phyloP scores from a whole-genome alignment of 2,888 invertebrate species.

The Balanococcus diminutus region DNA sequence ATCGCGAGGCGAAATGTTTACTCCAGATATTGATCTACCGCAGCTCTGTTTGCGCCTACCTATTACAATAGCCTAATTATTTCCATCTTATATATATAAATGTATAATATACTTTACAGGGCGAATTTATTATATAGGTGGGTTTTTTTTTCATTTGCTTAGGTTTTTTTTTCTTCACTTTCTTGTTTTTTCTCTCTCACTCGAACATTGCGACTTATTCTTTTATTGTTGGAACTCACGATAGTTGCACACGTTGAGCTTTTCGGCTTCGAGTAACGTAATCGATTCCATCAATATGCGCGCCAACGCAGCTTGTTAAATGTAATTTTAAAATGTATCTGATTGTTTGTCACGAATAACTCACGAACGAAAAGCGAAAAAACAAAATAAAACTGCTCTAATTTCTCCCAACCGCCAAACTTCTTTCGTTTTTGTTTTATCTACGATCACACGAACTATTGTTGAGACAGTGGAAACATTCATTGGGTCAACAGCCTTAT shows the following conservation, averaged over 20 bases:
- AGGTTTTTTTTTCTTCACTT: not conserved
- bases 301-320: constrained; percentile 20
- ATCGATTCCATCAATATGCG: not conserved
- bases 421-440: not conserved
- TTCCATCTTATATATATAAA: constrained; percentile 1
- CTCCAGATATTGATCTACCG: constrained; percentile 48
- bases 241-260: not conserved
- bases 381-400: not conserved
- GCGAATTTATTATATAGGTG: not conserved
- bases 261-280: not conserved
- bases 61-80: constrained; percentile 46
- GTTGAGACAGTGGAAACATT: not conserved
- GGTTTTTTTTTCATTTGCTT: not conserved
- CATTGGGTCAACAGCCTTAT: constrained; percentile 18
- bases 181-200: not conserved
- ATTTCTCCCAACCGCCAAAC: not conserved
- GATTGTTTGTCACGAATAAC: constrained; percentile 11
- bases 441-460: not conserved
- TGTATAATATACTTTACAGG: not conserved
- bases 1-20: constrained; percentile 29
- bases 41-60: not conserved
- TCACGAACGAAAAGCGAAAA: not conserved
- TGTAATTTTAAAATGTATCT: constrained; percentile 35
- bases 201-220: not conserved
- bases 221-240: constrained; percentile 19